A percentile compares a stretch with the other conserved stretches of the same genome.
Evolutionary conservation across 37 sponge, comb jelly and placozoan species (phyloP).

Genomic region (Ianthella basta): DNA sequence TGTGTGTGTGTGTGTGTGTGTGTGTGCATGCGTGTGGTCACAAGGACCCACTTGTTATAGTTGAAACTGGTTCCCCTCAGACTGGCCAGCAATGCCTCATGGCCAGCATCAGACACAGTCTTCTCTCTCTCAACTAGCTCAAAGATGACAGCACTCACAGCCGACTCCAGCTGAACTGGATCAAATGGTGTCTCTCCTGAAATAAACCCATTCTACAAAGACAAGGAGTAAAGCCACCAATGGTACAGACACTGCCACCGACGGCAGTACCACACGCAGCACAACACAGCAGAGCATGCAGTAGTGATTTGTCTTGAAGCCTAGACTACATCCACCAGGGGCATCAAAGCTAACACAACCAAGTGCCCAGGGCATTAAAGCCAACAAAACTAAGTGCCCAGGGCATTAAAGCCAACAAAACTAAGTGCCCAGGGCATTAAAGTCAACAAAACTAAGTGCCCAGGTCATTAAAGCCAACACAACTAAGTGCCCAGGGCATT

Average conservation of each 20-base stretch:
- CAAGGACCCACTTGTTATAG: constrained; percentile 39
- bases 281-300: too few species aligned
- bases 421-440: too few species aligned
- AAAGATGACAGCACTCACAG: constrained; percentile 74
- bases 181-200: constrained; percentile 61
- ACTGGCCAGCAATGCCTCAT: constrained; percentile 48
- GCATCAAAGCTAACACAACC: too few species aligned
- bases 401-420: too few species aligned
- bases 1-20: constrained; percentile 23
- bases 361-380: too few species aligned
- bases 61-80: constrained; percentile 8
- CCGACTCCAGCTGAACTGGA: constrained; percentile 66
- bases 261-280: neutral
- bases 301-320: too few species aligned
- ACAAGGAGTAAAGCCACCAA: neutral
- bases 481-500: too few species aligned
- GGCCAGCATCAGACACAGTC: constrained; percentile 50
- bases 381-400: too few species aligned
- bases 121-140: constrained; percentile 60
- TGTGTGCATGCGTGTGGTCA: neutral
- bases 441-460: too few species aligned
- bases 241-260: neutral
- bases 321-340: too few species aligned
- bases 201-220: constrained; percentile 54
- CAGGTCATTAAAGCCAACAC: too few species aligned